Conservation (phyloP, 2,113 vertebrate species). For the Zapus hudsonius region DNA sequence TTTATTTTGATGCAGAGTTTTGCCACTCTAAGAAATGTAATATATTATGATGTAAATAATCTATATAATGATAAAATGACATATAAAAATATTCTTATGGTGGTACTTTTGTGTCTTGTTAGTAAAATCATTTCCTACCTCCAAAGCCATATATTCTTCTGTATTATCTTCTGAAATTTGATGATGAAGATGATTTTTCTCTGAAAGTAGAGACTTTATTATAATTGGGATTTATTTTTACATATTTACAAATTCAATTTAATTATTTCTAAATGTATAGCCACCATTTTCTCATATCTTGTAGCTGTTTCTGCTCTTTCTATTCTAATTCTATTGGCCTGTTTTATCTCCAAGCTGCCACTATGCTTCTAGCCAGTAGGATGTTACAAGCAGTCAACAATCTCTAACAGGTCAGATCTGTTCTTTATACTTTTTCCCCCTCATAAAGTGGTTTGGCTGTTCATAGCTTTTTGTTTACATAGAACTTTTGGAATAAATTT, state of each 20-base stretch:
- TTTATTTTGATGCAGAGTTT: background rate
- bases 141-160: background rate
- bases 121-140: background rate
- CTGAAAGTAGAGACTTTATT: slow-evolving; percentile 8
- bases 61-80: no score
- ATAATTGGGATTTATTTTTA: background rate
- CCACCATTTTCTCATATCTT: background rate
- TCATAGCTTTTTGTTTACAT: background rate
- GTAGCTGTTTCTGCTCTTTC: background rate
- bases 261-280: background rate
- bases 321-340: background rate
- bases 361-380: background rate
- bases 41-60: slow-evolving; percentile 23
- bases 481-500: slow-evolving; percentile 13
- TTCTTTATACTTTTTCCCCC: background rate
- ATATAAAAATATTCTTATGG: background rate
- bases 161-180: background rate
- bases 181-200: background rate
- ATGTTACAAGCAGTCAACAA: background rate
- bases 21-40: background rate
- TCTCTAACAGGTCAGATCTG: background rate
- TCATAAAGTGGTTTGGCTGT: background rate
- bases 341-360: background rate
- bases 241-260: background rate
- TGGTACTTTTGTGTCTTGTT: background rate